phyloP scores from a whole-genome alignment of 2,113 vertebrate genomes.

The Deroptyus accipitrinus region DNA sequence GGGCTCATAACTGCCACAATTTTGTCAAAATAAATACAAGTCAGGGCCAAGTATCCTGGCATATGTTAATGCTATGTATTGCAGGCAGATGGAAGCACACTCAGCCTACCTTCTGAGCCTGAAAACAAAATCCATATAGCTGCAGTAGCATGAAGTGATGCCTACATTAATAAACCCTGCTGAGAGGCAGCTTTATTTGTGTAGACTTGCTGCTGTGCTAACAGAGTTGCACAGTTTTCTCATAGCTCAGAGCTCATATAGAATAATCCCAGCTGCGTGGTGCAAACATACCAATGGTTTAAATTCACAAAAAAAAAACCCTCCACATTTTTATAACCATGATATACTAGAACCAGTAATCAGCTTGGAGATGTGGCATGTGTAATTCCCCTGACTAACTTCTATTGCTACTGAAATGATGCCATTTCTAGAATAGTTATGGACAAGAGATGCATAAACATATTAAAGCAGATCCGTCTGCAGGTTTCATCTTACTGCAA shows the following conservation, averaged over 20 bases:
- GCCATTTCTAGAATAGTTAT: background rate
- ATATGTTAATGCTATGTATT: background rate
- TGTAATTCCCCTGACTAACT: background rate
- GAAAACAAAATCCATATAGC: background rate
- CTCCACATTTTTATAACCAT: background rate
- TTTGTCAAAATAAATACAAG: background rate
- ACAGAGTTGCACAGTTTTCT: background rate
- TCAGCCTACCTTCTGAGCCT: background rate
- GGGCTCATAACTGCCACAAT: background rate
- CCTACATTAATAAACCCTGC: conserved; percentile 21
- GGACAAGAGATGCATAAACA: background rate
- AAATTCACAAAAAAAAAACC: background rate
- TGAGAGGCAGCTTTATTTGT: conserved; percentile 19
- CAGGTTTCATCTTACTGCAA: background rate
- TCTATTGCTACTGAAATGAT: background rate
- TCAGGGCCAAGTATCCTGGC: background rate
- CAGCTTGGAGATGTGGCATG: background rate
- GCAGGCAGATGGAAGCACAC: conserved; percentile 7
- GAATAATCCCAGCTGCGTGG: background rate
- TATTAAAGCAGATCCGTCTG: background rate
- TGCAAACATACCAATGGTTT: background rate
- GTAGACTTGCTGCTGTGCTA: conserved; percentile 7
- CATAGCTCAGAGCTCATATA: background rate
- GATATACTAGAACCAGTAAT: background rate
- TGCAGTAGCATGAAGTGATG: conserved; percentile 1